Evolutionary conservation across 2,888 invertebrate genomes (phyloP).

Genomic region (Microchrysa polita): DNA sequence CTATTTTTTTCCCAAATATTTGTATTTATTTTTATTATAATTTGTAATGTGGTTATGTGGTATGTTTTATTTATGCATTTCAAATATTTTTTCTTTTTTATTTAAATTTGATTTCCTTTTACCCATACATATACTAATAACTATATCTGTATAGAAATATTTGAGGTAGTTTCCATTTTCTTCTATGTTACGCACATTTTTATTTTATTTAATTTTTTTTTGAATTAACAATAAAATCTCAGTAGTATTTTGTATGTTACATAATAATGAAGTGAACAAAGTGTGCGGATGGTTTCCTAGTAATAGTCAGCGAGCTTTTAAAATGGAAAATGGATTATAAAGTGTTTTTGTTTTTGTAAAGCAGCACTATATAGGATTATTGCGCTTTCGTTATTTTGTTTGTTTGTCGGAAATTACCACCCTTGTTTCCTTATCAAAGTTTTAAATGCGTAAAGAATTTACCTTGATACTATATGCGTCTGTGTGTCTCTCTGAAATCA

Average conservation of each 20-base stretch:
- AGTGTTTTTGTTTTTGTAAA: conserved; percentile 6
- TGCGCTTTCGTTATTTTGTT: not conserved
- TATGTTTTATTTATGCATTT: conserved; percentile 13
- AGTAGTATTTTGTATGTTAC: not conserved
- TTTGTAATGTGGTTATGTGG: conserved; percentile 29
- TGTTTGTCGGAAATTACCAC: too few species aligned
- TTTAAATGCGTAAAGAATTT: conserved; percentile 19
- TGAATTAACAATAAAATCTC: not conserved
- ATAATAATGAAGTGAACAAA: conserved; percentile 7
- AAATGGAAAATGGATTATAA: conserved; percentile 30
- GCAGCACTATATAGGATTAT: not conserved
- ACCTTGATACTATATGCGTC: not conserved
- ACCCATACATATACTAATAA: conserved; percentile 45
- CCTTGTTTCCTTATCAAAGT: conserved; percentile 20
- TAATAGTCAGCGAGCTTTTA: conserved; percentile 19
- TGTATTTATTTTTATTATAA: conserved; percentile 20
- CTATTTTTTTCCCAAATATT: conserved; percentile 28
- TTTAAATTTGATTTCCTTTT: conserved; percentile 29
- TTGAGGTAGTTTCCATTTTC: conserved; percentile 49
- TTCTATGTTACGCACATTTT: conserved; percentile 44
- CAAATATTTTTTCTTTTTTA: conserved; percentile 7
- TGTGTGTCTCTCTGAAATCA: conserved; percentile 42
- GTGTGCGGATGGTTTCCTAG: conserved; percentile 25
- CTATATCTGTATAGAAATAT: conserved; percentile 49
- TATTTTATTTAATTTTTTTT: conserved; percentile 19